phyloP scores from a whole-genome alignment of 2,888 invertebrate species.

The Idaea biselata region DNA sequence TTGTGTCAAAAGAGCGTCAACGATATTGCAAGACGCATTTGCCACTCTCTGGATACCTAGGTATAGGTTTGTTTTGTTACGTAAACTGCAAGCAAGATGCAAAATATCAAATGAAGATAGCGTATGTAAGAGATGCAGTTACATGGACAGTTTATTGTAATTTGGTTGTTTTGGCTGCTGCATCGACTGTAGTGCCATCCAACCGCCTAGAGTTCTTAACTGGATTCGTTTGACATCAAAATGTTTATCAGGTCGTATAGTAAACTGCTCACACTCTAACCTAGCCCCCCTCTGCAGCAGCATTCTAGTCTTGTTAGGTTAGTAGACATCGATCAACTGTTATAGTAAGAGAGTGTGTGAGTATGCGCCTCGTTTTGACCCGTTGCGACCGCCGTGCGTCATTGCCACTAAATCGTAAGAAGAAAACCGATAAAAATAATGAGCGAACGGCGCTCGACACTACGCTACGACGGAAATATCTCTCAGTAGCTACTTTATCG shows the following conservation, averaged over 20 bases:
- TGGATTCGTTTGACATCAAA: too few relatives aligned
- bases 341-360: constrained; percentile 35
- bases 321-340: constrained; percentile 77
- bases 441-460: constrained; percentile 42
- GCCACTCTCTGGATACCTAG: too few relatives aligned
- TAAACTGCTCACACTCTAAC: constrained; percentile 65
- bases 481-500: constrained; percentile 39
- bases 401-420: constrained; percentile 55
- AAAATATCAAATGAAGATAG: too few relatives aligned
- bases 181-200: too few relatives aligned
- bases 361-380: constrained; percentile 52
- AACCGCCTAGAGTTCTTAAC: too few relatives aligned
- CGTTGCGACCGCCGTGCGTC: constrained; percentile 65
- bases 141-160: too few relatives aligned
- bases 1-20: too few relatives aligned
- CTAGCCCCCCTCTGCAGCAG: constrained; percentile 74
- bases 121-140: too few relatives aligned
- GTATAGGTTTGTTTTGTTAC: too few relatives aligned
- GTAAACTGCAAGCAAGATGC: too few relatives aligned
- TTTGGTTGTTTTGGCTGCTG: too few relatives aligned
- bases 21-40: too few relatives aligned
- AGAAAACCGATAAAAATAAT: constrained; percentile 53
- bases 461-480: constrained; percentile 66
- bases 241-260: constrained; percentile 26
- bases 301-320: constrained; percentile 71